phyloP scores from a whole-genome alignment of 2,797 vertebrate genomes.

The Hemibagrus guttatus region DNA sequence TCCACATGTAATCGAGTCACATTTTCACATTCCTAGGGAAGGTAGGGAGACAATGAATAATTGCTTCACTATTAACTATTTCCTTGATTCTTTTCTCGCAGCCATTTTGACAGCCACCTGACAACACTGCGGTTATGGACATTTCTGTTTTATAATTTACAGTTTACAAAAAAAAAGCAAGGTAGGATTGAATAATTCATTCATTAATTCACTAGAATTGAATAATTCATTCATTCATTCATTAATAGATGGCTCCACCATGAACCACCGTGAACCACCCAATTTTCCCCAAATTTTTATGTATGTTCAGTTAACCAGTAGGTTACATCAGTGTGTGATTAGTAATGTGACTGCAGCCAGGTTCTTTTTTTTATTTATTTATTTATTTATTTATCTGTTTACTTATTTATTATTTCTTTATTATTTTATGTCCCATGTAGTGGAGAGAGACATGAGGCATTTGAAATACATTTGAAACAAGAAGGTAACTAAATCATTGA shows the following conservation, averaged over 20 bases:
- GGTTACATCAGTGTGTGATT: neutral
- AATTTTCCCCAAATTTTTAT: neutral
- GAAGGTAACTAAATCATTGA: neutral
- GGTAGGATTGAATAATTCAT: conserved; percentile 7
- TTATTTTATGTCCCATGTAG: neutral
- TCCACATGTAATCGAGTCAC: conserved; percentile 4
- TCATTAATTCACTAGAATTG: neutral
- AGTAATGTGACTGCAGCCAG: neutral
- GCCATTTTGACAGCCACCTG: neutral
- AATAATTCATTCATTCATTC: neutral
- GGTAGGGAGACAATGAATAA: neutral
- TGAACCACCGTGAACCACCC: neutral
- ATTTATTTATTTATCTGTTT: too few relatives aligned
- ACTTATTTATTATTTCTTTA: too few relatives aligned
- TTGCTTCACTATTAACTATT: neutral
- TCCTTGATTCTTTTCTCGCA: neutral
- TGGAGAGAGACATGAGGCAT: neutral
- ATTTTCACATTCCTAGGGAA: conserved; percentile 13
- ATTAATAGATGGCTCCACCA: neutral
- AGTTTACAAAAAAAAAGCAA: neutral
- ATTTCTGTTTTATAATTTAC: neutral
- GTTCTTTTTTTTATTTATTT: too few relatives aligned
- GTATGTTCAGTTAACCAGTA: neutral
- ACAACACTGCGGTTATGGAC: neutral
- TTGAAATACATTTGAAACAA: conserved; percentile 3